phyloP scores from a whole-genome alignment of 2,113 vertebrate species.

The Chrysochloris asiatica region DNA sequence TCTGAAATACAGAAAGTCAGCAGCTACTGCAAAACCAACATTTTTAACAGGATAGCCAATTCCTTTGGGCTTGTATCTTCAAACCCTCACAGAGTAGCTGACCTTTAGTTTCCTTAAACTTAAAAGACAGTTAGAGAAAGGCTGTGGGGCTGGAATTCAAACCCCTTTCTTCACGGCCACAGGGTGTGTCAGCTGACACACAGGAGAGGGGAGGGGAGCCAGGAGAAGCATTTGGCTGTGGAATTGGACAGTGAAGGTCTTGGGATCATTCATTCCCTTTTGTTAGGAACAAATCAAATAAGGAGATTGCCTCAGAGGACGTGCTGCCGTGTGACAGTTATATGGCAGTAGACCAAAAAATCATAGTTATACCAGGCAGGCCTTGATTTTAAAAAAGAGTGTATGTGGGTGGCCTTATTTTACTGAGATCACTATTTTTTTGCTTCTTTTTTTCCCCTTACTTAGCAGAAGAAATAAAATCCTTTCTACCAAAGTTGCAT shows the following conservation, averaged over 20 bases:
- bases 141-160: not conserved
- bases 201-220: not conserved
- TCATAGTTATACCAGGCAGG: not conserved
- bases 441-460: not conserved
- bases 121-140: not conserved
- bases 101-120: not conserved
- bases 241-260: not conserved
- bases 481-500: not conserved
- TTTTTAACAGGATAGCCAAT: not conserved
- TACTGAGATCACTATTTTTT: not conserved
- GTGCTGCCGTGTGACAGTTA: not conserved
- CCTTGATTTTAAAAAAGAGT: not conserved
- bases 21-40: not conserved
- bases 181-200: not conserved
- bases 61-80: not conserved
- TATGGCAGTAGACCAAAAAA: not conserved
- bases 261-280: not conserved
- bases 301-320: not conserved
- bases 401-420: constrained; percentile 43
- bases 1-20: not conserved
- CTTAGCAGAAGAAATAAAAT: constrained; percentile 31
- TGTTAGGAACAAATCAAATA: not conserved
- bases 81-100: not conserved
- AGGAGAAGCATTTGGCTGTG: not conserved
- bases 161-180: not conserved